Evolutionary conservation across 2,797 vertebrate species (phyloP).

Genomic region (Bradypodion ventrale): DNA sequence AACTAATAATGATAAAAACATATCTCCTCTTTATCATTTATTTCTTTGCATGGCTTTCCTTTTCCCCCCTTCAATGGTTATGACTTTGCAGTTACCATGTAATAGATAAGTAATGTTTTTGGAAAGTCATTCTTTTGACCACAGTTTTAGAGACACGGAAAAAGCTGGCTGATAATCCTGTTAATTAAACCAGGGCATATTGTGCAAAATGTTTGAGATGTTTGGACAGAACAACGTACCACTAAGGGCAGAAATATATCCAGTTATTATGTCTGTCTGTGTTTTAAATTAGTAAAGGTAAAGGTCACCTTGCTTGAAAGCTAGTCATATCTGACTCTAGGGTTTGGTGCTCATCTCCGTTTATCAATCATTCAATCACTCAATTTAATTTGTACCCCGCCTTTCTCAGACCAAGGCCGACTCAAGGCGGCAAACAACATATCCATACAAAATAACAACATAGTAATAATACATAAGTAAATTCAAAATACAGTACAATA

Average conservation of each 20-base stretch:
- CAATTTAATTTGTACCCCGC: too few species aligned
- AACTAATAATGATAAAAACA: too few species aligned
- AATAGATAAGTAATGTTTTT: slow-evolving; percentile 21
- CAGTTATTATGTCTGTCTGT: background rate
- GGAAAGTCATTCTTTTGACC: background rate
- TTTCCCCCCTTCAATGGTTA: background rate
- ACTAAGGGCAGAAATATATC: background rate
- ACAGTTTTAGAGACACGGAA: background rate
- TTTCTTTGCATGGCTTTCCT: background rate
- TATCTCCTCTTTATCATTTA: too few species aligned
- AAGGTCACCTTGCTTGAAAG: too few species aligned
- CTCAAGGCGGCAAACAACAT: too few species aligned
- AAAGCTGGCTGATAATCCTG: background rate
- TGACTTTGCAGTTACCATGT: slow-evolving; percentile 1
- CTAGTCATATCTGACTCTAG: too few species aligned
- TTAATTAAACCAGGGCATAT: background rate
- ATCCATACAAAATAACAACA: too few species aligned
- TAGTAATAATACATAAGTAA: too few species aligned
- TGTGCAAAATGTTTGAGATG: background rate
- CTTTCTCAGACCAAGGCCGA: too few species aligned
- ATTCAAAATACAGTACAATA: too few species aligned
- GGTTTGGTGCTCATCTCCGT: too few species aligned
- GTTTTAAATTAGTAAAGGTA: background rate
- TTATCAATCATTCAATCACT: too few species aligned
- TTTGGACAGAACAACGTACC: background rate